These are phyloP conservation scores for Illadopsis cleaveri DNA, from an alignment of 2,113 vertebrate species.

Conservation along the genomic window DNA sequence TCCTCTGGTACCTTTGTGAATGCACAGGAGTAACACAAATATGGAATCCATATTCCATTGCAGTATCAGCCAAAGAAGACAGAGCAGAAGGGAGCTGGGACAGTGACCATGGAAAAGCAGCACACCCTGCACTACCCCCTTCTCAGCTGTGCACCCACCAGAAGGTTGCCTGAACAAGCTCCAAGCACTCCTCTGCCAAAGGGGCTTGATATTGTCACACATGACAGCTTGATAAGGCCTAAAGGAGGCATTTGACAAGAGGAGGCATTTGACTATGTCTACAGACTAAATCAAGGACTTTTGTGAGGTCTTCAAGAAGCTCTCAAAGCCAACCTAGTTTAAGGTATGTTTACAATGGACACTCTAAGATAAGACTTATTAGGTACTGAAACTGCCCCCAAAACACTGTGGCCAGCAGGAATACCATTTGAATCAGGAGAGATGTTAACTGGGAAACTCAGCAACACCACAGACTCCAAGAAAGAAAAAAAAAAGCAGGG, in stretches of 20 bases:
- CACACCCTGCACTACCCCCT: neutral
- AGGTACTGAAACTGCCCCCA: neutral
- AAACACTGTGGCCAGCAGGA: neutral
- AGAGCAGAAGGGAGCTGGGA: neutral
- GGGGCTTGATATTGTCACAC: neutral
- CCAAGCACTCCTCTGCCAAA: neutral
- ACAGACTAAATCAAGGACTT: neutral
- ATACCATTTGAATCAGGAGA: neutral
- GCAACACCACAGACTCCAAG: neutral
- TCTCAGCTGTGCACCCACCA: neutral
- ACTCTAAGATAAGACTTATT: neutral
- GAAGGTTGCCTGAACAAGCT: neutral
- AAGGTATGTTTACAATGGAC: neutral
- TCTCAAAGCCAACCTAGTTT: neutral
- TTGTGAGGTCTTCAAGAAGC: neutral
- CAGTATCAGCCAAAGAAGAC: neutral
- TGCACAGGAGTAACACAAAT: neutral
- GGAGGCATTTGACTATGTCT: neutral
- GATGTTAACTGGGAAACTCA: neutral
- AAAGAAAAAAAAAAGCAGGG: too few species aligned
- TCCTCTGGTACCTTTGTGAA: neutral
- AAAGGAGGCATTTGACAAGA: neutral
- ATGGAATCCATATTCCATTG: neutral
- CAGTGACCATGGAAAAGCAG: neutral
- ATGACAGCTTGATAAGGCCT: neutral